Conservation (phyloP, 2,888 invertebrate genomes). For the Oxycera nigricornis region DNA sequence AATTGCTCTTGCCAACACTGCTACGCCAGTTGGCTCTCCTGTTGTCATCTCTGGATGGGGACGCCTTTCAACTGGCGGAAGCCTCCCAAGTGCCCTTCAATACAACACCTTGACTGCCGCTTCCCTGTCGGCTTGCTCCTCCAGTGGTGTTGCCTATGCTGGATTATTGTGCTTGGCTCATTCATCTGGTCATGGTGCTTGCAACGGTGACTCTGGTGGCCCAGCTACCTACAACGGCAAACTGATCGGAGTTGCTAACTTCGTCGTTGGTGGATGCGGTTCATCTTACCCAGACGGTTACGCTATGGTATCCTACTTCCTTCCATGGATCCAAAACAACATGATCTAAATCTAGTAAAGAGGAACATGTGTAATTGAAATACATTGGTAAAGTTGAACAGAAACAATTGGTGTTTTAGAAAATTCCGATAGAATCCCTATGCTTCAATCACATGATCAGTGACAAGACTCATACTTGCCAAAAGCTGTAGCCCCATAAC, state of each 20-base stretch:
- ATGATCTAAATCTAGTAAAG: constrained; percentile 6
- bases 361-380: too few species aligned
- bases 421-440: too few species aligned
- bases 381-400: too few species aligned
- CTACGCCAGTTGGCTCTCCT: constrained; percentile 49
- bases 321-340: constrained; percentile 7
- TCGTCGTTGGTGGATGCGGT: constrained; percentile 54
- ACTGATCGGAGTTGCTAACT: constrained; percentile 57
- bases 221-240: constrained; percentile 54
- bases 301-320: constrained; percentile 50
- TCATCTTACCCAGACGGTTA: constrained; percentile 56
- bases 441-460: too few species aligned
- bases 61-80: constrained; percentile 49
- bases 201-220: constrained; percentile 59
- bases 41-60: constrained; percentile 57
- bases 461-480: too few species aligned
- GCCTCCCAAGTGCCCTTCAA: constrained; percentile 52
- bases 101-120: constrained; percentile 51
- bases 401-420: too few species aligned
- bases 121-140: constrained; percentile 45
- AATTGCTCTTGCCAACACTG: constrained; percentile 51
- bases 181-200: constrained; percentile 52
- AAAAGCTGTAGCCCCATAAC: too few species aligned
- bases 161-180: constrained; percentile 55
- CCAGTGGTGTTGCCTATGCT: constrained; percentile 47